Base-by-base conservation (phyloP, 2,113 vertebrate species). In the Takifugu flavidus region DNA sequence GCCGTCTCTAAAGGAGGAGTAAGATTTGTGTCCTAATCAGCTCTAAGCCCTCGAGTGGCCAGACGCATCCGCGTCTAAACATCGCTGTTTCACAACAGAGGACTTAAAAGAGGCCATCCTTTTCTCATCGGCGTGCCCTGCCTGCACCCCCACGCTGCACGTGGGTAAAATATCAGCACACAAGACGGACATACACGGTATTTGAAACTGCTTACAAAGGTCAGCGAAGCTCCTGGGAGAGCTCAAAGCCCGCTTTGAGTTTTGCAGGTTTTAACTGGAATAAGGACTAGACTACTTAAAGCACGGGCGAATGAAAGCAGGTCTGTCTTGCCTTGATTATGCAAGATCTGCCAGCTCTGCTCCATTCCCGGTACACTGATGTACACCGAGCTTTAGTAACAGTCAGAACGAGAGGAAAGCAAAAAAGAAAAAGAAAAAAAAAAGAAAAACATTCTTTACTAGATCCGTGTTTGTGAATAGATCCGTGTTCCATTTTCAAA, bases 1-100 rank as follows among this genome's bases (percentile, higher is more conserved):
- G 4, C 44, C 4, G 13, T 45, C 44, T 45, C 44, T 56, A 72
- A 49, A 72, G 69, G 39, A 62, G 85, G 67, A 89, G 88, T 89
- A 65, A 72, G 67, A 90, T 84, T 85, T 86, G 68, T 72, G 76
- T 72, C 55, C 72, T 75, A 82, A 86, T 83, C 78, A 70, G 61
- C 69, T 58, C 58, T 77, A 82, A 84, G 67, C 78, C 72, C 77
- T 73, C 65, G 72, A 87, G 71, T 80, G 79, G 62, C 77, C 75
- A 70, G 62, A 12, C 65, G 29, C 29, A 70, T 67, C 67, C 64
- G 66, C 34, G 6, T 67, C 57, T 74, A 70, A 78, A 67, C 78
- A 72, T 67, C 26, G 60, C 29, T 25, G 53, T 55, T 59, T 70
- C 20, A 67, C 72, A 67, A 62, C 1, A 6, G 49, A 59, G 75